Conservation (phyloP, 1,140 invertebrate species). For the Drosophila lacertosa region DNA sequence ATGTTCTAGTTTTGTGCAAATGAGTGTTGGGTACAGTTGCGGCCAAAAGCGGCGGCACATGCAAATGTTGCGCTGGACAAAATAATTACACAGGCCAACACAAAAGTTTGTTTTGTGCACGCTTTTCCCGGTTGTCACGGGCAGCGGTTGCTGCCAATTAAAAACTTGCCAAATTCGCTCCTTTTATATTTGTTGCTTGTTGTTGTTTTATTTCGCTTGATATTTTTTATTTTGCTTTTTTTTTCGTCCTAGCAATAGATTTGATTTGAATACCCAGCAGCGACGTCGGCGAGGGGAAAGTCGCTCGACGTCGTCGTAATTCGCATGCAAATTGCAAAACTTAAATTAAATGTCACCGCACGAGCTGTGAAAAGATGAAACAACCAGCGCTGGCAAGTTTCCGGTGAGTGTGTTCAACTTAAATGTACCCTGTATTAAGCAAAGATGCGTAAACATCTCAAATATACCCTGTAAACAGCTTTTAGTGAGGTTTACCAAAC, state of each 20-base stretch:
- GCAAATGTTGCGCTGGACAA: constrained; percentile 41
- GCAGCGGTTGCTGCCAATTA: constrained; percentile 77
- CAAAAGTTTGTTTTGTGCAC: constrained; percentile 47
- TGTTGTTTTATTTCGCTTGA: constrained; percentile 27
- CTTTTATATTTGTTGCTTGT: constrained; percentile 15
- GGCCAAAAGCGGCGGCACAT: constrained; percentile 12
- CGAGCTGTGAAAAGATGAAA: constrained; percentile 32
- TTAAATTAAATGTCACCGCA: constrained; percentile 74
- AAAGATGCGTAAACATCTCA: background rate
- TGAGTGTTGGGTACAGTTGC: constrained; percentile 3
- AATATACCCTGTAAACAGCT: background rate
- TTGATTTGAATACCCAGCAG: constrained; percentile 33
- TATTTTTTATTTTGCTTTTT: constrained; percentile 23
- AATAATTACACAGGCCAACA: constrained; percentile 44
- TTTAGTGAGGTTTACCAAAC: background rate
- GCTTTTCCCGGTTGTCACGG: constrained; percentile 72
- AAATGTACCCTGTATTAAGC: background rate
- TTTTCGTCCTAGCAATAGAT: constrained; percentile 44
- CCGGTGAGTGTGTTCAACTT: background rate
- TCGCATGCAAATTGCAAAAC: constrained; percentile 74
- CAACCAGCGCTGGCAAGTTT: background rate
- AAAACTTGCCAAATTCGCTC: constrained; percentile 68
- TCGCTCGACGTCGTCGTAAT: constrained; percentile 60
- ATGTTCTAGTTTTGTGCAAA: constrained; percentile 57
- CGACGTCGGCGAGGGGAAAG: constrained; percentile 49